phyloP scores from a whole-genome alignment of 2,113 vertebrate genomes.

The Sminthopsis crassicaudata region DNA sequence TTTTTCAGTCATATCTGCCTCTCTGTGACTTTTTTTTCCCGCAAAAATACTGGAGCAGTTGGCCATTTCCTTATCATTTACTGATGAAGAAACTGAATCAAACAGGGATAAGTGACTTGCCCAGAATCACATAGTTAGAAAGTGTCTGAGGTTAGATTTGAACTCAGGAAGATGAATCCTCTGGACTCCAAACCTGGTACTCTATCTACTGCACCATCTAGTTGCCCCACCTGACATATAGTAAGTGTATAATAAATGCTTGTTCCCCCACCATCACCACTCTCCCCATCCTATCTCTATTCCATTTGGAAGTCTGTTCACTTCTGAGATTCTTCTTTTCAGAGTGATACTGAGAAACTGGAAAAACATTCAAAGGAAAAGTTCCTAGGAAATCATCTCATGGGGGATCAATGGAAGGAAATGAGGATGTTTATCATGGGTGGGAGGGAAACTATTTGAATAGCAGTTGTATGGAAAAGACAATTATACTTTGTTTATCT shows the following conservation, averaged over 20 bases:
- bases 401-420: background rate
- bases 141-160: background rate
- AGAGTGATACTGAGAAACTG: background rate
- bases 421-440: constrained; percentile 1
- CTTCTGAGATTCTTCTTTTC: background rate
- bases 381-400: background rate
- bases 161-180: background rate
- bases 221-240: background rate
- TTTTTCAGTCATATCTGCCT: background rate
- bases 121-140: background rate
- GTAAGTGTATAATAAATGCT: background rate
- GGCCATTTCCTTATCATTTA: background rate
- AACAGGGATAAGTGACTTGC: background rate
- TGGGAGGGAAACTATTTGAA: background rate
- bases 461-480: background rate
- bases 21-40: background rate
- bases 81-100: background rate
- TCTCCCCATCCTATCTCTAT: background rate
- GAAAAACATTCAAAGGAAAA: background rate
- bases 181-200: background rate
- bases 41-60: background rate
- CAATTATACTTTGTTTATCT: background rate
- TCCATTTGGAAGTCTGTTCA: background rate
- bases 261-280: background rate
- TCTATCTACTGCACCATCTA: background rate